These are phyloP conservation scores for Tichodroma muraria DNA, from an alignment of 2,113 vertebrate species.

Conservation along the genomic window DNA sequence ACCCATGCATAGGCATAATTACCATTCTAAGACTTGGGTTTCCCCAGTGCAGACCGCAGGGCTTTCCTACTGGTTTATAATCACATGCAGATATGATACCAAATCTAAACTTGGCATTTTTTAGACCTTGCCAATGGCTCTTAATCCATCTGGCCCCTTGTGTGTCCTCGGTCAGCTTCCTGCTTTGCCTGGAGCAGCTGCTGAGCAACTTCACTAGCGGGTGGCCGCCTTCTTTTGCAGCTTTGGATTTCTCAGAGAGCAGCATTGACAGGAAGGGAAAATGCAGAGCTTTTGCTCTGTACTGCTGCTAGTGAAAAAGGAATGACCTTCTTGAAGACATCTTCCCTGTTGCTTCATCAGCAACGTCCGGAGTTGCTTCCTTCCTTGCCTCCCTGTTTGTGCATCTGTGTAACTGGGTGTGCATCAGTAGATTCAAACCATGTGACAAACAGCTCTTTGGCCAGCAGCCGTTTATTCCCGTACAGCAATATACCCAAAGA, in stretches of 20 bases:
- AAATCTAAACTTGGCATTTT: not conserved
- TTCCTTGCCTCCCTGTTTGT: not conserved
- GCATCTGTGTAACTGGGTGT: not conserved
- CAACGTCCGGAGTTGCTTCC: accelerated
- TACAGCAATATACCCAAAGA: not conserved
- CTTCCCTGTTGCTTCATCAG: not conserved
- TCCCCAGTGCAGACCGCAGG: not conserved
- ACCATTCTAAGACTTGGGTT: not conserved
- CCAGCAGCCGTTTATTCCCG: not conserved
- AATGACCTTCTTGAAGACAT: not conserved
- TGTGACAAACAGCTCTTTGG: not conserved
- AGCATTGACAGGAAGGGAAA: not conserved
- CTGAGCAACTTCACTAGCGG: not conserved
- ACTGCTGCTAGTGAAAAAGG: not conserved
- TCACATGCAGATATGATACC: not conserved
- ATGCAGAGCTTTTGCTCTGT: not conserved
- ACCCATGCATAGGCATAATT: not conserved
- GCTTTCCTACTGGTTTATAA: not conserved
- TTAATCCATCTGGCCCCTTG: not conserved
- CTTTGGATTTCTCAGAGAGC: not conserved
- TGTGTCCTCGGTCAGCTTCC: not conserved
- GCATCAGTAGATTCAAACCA: not conserved
- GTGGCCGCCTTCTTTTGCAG: not conserved
- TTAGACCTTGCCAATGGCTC: not conserved
- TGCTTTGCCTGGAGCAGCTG: not conserved